These are phyloP conservation scores for Zaprionus ornatus DNA, from an alignment of 1,140 invertebrate species.

Conservation along the genomic window DNA sequence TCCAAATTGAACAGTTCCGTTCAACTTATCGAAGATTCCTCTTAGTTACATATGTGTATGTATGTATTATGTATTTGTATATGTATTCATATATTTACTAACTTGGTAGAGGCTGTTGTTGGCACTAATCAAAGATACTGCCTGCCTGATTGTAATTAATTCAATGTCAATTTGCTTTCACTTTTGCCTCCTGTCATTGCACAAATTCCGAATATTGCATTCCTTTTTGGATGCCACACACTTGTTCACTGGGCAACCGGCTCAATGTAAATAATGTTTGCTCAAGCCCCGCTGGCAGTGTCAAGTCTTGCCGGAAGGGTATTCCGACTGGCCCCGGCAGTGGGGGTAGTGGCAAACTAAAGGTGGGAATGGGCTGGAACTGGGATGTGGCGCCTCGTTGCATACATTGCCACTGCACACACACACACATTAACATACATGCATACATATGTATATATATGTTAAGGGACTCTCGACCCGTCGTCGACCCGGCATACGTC, in stretches of 20 bases:
- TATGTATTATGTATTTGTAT: too few relatives aligned
- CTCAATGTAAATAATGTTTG: conserved; percentile 69
- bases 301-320: conserved; percentile 32
- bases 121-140: neutral
- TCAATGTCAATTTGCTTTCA: conserved; percentile 2
- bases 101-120: neutral
- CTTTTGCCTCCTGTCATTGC: conserved; percentile 1
- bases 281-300: conserved; percentile 57
- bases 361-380: too few relatives aligned
- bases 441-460: neutral
- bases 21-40: neutral
- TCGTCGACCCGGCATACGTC: conserved; percentile 66
- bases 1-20: neutral
- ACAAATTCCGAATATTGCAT: neutral
- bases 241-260: conserved; percentile 73
- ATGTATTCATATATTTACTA: neutral
- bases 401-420: neutral
- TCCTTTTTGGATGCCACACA: conserved; percentile 33
- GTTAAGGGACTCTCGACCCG: conserved; percentile 16
- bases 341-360: conserved; percentile 16
- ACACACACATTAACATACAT: neutral
- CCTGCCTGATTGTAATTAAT: neutral
- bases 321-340: conserved; percentile 10
- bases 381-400: neutral
- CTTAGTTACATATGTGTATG: too few relatives aligned